Conservation (phyloP, 1,140 invertebrate species). For the Heterodera carotae region DNA sequence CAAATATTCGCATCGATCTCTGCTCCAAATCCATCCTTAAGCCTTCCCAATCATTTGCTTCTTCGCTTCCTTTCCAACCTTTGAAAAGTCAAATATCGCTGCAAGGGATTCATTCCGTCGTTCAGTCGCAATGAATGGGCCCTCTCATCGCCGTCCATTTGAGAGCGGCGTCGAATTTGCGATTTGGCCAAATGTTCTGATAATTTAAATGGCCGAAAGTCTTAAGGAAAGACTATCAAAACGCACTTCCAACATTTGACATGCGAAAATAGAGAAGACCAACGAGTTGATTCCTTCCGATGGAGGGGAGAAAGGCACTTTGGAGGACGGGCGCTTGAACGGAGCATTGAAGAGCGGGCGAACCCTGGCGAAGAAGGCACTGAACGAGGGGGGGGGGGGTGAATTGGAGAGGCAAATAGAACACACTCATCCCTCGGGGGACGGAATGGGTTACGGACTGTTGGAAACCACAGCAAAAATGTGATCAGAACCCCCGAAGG, state of each 20-base stretch:
- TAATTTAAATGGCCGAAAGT: constrained; percentile 20
- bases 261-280: constrained; percentile 52
- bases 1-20: constrained; percentile 43
- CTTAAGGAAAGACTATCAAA: neutral
- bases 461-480: too few species aligned
- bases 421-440: too few species aligned
- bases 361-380: constrained; percentile 40
- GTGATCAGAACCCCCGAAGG: too few species aligned
- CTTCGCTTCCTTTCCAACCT: constrained; percentile 29
- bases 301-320: constrained; percentile 20
- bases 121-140: constrained; percentile 18
- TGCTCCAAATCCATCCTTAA: constrained; percentile 47
- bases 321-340: constrained; percentile 50
- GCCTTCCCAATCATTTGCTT: constrained; percentile 7
- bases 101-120: constrained; percentile 36
- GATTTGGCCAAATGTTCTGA: constrained; percentile 7
- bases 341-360: constrained; percentile 37
- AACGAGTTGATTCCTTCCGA: neutral
- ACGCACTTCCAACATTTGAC: constrained; percentile 53
- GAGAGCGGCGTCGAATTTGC: neutral
- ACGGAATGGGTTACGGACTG: too few species aligned
- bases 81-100: constrained; percentile 45
- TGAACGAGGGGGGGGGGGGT: neutral
- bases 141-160: neutral
- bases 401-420: too few species aligned